These are phyloP conservation scores for Mesocentrotus franciscanus DNA, from an alignment of 53 echinoderm and acorn worm genomes.

Conservation along the genomic window DNA sequence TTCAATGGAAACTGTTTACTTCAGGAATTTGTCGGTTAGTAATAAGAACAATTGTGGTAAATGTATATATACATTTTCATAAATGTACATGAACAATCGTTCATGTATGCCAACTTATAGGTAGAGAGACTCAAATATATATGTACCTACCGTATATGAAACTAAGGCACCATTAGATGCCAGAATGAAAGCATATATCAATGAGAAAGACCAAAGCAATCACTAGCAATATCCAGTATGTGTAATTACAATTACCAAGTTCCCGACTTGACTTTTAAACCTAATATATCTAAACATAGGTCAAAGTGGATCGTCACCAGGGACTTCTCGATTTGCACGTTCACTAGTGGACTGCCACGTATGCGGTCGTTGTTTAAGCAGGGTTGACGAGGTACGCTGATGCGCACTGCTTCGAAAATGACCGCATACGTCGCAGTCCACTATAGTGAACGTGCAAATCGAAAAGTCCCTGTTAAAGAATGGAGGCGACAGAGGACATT, in stretches of 20 bases:
- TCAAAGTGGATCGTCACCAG: conserved; percentile 88
- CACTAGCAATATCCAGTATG: background rate
- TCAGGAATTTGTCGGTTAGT: no score
- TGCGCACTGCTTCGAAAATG: no score
- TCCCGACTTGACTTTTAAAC: no score
- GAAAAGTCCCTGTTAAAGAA: no score
- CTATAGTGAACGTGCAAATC: no score
- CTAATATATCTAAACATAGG: conserved; percentile 43
- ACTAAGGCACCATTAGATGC: background rate
- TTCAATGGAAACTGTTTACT: background rate
- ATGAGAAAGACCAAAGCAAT: background rate
- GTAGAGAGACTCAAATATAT: background rate
- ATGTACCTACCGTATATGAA: background rate
- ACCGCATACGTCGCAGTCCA: no score
- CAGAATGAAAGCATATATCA: background rate
- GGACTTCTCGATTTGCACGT: conserved; percentile 75
- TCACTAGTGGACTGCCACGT: no score
- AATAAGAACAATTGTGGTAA: no score
- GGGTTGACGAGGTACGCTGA: no score
- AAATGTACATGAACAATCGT: background rate
- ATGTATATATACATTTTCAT: background rate
- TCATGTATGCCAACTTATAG: background rate
- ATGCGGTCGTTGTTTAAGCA: no score
- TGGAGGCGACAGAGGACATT: conserved; percentile 82
- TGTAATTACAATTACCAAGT: background rate